Conservation (phyloP, 37 sponge, comb jelly and placozoan species). For the Cladorhizidae sp. region DNA sequence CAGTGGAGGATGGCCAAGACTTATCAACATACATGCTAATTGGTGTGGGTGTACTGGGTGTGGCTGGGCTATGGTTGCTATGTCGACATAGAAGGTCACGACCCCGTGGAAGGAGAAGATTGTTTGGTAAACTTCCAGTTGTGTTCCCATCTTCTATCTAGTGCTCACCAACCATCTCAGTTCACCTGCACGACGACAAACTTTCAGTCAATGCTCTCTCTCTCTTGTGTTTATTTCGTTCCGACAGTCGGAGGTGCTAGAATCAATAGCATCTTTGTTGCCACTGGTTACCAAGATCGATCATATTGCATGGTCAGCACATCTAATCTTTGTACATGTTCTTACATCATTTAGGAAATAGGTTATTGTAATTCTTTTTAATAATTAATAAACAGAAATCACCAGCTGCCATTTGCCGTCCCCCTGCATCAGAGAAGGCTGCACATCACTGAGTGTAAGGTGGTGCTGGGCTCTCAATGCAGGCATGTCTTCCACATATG, state of each 20-base stretch:
- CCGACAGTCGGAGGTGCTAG: too few species aligned
- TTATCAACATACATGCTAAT: neutral
- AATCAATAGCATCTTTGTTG: too few species aligned
- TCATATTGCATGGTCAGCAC: too few species aligned
- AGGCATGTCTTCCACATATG: neutral
- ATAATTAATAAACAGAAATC: too few species aligned
- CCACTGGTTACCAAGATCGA: too few species aligned
- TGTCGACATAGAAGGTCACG: conserved; percentile 16
- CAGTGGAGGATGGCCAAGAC: neutral
- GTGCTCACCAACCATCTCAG: neutral
- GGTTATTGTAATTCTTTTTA: too few species aligned
- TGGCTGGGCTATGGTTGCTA: conserved; percentile 31
- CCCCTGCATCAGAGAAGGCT: conserved; percentile 6
- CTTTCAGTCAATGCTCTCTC: too few species aligned
- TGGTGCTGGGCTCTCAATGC: neutral
- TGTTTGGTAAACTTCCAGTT: conserved; percentile 33
- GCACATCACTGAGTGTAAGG: conserved; percentile 35
- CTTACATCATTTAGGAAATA: too few species aligned
- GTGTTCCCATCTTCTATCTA: conserved; percentile 12
- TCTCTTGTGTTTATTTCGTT: too few species aligned
- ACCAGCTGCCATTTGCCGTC: too few species aligned
- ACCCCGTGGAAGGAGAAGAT: conserved; percentile 1
- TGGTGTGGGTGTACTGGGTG: neutral
- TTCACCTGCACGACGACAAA: too few species aligned
- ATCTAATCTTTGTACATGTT: too few species aligned